Conservation (phyloP, 2,797 vertebrate genomes). For the Lagodon rhomboides region DNA sequence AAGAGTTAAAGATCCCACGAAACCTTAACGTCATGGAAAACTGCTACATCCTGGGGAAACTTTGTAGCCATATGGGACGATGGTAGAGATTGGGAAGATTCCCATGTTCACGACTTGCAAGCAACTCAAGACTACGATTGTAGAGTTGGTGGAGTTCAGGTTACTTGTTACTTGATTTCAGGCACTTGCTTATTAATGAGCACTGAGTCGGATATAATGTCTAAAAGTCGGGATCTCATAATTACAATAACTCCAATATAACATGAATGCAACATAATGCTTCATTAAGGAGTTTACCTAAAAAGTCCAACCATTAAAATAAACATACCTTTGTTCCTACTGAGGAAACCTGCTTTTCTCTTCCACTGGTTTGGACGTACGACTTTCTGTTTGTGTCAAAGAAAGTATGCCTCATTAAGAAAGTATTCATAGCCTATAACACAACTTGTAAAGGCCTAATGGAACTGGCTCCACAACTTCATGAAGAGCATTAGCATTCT, state of each 20-base stretch:
- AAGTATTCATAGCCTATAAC: not conserved
- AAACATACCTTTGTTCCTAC: no score
- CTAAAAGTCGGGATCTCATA: not conserved
- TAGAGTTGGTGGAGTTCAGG: not conserved
- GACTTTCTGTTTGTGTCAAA: not conserved
- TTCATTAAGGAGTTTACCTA: not conserved
- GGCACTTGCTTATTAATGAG: not conserved
- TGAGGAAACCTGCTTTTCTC: not conserved
- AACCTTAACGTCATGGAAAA: constrained; percentile 17
- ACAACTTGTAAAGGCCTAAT: not conserved
- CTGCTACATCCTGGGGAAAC: constrained; percentile 1
- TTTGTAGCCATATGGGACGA: not conserved
- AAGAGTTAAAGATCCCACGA: constrained; percentile 7
- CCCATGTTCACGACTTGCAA: not conserved
- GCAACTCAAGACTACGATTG: not conserved
- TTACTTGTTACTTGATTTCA: not conserved
- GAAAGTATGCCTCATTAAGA: not conserved
- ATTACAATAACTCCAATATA: no score
- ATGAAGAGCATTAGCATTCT: not conserved
- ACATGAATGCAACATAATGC: not conserved
- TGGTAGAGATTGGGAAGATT: not conserved
- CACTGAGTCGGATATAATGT: not conserved
- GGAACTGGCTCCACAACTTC: no score
- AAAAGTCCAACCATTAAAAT: not conserved
- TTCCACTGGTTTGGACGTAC: not conserved